Percentiles rank a stretch among this genome's conserved stretches.
Evolutionary conservation across 2,113 vertebrate species (phyloP).

Genomic region (Dendrocopos noguchii): DNA sequence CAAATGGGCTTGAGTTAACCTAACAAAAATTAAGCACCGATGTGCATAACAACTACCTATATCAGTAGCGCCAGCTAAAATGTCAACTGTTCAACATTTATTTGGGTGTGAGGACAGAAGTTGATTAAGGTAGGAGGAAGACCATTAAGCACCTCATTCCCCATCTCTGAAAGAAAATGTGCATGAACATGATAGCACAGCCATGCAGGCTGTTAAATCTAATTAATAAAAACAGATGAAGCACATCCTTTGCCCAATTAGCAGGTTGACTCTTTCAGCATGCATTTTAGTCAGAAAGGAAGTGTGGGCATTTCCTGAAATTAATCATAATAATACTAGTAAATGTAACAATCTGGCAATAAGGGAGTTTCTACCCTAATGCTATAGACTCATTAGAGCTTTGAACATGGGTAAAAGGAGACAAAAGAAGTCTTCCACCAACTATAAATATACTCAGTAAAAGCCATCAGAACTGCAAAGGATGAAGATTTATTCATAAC

Average conservation of each 20-base stretch:
- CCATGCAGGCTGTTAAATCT: background rate
- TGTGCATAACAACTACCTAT: background rate
- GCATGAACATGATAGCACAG: fast-evolving
- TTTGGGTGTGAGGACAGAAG: background rate
- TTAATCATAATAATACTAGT: background rate
- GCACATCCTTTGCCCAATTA: background rate
- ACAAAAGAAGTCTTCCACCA: background rate
- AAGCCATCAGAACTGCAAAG: background rate
- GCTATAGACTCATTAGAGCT: background rate
- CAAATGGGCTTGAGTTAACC: background rate
- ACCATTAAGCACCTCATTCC: background rate
- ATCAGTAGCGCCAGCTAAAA: background rate
- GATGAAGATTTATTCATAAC: background rate
- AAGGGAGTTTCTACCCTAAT: background rate
- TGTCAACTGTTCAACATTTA: background rate
- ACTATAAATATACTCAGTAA: background rate
- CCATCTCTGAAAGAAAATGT: background rate
- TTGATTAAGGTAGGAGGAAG: too few relatives aligned
- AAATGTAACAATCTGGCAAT: background rate
- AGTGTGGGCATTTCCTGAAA: background rate
- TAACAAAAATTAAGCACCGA: background rate
- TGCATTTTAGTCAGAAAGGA: background rate
- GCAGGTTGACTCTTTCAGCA: background rate
- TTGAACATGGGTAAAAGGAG: background rate
- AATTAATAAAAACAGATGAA: background rate